Percentiles rank a stretch among this genome's conserved stretches.
These are phyloP conservation scores for Sthenelais limicola DNA, from an alignment of 2,888 invertebrate species.

Conservation along the genomic window DNA sequence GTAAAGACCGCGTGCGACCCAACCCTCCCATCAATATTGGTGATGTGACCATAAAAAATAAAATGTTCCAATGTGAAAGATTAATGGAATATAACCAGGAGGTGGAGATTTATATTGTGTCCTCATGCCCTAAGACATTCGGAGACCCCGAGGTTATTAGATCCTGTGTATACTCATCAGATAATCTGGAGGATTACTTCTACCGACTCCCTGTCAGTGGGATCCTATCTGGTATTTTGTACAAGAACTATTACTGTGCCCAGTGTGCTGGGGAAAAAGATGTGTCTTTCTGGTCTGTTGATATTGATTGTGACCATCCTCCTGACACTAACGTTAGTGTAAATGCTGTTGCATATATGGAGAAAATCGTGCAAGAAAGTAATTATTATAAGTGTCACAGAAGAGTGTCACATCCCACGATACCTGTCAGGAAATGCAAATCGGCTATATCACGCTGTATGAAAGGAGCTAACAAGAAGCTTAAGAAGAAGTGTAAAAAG, in stretches of 20 bases:
- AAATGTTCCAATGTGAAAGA: conserved; percentile 18
- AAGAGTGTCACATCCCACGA: conserved; percentile 17
- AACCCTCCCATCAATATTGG: background rate
- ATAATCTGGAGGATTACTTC: conserved; percentile 39
- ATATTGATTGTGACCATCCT: conserved; percentile 28
- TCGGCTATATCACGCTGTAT: conserved; percentile 37
- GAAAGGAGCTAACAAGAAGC: conserved; percentile 8
- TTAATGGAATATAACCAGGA: conserved; percentile 44
- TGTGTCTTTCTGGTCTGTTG: conserved; percentile 46
- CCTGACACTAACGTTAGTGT: conserved; percentile 12
- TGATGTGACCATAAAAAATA: background rate
- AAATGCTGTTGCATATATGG: conserved; percentile 20
- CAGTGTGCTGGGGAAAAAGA: conserved; percentile 55
- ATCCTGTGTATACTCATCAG: conserved; percentile 42
- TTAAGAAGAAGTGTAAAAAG: conserved; percentile 35
- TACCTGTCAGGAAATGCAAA: conserved; percentile 32
- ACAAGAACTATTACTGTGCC: conserved; percentile 60
- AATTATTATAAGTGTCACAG: conserved; percentile 15
- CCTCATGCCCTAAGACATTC: conserved; percentile 51
- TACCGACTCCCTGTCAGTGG: conserved; percentile 54
- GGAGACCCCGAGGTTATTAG: conserved; percentile 43
- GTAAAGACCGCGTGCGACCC: conserved; percentile 49
- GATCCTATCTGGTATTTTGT: conserved; percentile 48
- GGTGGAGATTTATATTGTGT: conserved; percentile 51
- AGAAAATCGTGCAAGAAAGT: conserved; percentile 33